phyloP scores from a whole-genome alignment of 1,140 invertebrate species.

The Lepidurus arcticus region DNA sequence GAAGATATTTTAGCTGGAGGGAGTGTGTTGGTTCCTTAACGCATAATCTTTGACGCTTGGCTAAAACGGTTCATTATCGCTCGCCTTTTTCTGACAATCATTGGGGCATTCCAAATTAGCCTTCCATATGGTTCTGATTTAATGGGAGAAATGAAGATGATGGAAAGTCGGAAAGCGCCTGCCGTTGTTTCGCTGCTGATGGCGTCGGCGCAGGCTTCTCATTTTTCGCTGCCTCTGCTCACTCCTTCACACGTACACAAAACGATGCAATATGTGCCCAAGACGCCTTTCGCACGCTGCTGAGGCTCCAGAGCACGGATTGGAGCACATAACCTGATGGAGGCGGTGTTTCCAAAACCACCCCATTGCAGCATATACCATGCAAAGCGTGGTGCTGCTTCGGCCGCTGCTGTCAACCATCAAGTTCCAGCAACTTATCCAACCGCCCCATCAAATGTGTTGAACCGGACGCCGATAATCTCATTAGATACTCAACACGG shows the following conservation, averaged over 20 bases:
- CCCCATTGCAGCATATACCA: slow-evolving; percentile 11
- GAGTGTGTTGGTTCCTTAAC: background rate
- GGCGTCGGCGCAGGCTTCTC: background rate
- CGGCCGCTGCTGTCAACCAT: slow-evolving; percentile 8
- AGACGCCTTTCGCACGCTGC: slow-evolving; percentile 8
- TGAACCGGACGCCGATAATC: slow-evolving; percentile 16
- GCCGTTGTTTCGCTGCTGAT: slow-evolving; percentile 2
- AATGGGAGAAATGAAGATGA: slow-evolving; percentile 22
- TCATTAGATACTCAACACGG: slow-evolving; percentile 15
- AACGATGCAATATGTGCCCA: slow-evolving; percentile 17
- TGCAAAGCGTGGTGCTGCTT: slow-evolving; percentile 17
- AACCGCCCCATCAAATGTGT: slow-evolving; percentile 14
- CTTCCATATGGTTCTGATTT: slow-evolving; percentile 19
- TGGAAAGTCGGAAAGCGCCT: slow-evolving; percentile 1
- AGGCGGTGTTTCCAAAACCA: slow-evolving; percentile 1
- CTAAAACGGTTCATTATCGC: slow-evolving; percentile 15
- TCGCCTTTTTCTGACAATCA: slow-evolving; percentile 18
- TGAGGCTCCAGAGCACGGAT: background rate
- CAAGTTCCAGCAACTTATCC: slow-evolving; percentile 18
- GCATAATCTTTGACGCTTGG: background rate
- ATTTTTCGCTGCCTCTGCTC: background rate
- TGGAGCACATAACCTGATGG: background rate
- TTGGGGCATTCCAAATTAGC: slow-evolving; percentile 21
- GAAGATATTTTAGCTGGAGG: background rate
- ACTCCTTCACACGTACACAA: slow-evolving; percentile 15